phyloP scores from a whole-genome alignment of 2,113 vertebrate genomes.

The Notothenia coriiceps region DNA sequence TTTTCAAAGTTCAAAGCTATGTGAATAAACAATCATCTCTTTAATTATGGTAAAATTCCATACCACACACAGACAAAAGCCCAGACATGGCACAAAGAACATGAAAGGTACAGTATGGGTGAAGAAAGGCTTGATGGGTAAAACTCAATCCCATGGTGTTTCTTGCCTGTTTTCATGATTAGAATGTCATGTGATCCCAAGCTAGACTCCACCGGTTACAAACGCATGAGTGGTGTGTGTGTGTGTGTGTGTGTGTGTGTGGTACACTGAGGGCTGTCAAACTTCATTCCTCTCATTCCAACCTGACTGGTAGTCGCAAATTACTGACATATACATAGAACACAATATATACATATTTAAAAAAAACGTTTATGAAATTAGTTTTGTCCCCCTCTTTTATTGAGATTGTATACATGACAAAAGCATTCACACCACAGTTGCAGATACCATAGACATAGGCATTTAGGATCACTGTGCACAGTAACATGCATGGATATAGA shows the following conservation, averaged over 20 bases:
- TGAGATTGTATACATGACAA: slow-evolving; percentile 60
- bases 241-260: background rate
- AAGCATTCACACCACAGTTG: slow-evolving; percentile 49
- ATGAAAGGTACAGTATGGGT: background rate
- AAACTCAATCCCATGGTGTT: slow-evolving; percentile 33
- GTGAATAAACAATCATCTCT: background rate
- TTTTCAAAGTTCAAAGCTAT: slow-evolving; percentile 1
- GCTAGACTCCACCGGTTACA: slow-evolving; percentile 4
- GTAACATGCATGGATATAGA: slow-evolving; percentile 36
- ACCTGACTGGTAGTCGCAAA: slow-evolving; percentile 6
- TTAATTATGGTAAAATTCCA: background rate
- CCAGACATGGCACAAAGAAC: background rate
- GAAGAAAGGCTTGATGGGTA: slow-evolving; percentile 5
- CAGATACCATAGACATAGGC: slow-evolving; percentile 37
- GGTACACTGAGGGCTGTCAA: slow-evolving; percentile 8
- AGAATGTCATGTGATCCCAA: slow-evolving; percentile 41
- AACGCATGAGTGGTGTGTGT: slow-evolving; percentile 1
- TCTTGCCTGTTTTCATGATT: slow-evolving; percentile 45
- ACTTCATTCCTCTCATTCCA: slow-evolving; percentile 58
- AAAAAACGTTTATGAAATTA: background rate
- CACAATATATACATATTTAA: background rate
- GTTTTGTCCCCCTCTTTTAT: slow-evolving; percentile 60
- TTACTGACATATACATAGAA: background rate
- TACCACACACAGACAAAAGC: background rate
- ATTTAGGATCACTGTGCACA: slow-evolving; percentile 38